A percentile compares a stretch with the other conserved stretches of the same genome.
Evolutionary conservation across 1,140 invertebrate genomes (phyloP).

Genomic region (Brachionus calyciflorus): DNA sequence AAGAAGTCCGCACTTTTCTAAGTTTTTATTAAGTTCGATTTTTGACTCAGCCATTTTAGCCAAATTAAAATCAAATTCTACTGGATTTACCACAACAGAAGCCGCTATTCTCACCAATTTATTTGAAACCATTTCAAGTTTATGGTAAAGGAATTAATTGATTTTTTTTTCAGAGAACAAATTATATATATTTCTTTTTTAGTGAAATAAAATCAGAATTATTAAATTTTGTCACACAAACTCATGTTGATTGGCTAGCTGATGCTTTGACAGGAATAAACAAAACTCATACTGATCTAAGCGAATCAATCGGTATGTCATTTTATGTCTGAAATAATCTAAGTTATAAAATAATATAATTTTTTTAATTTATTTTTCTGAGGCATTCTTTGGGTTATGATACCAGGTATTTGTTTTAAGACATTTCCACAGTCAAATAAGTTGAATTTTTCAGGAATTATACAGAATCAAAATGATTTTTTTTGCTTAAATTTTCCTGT

Average conservation of each 20-base stretch:
- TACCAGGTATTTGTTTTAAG: no score
- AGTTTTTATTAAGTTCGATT: not conserved
- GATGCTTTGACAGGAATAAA: constrained; percentile 5
- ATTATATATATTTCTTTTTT: not conserved
- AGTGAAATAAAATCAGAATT: constrained; percentile 16
- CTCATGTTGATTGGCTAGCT: constrained; percentile 23
- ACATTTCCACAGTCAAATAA: no score
- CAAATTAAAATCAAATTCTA: constrained; percentile 10
- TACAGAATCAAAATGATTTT: no score
- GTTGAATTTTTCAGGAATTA: no score
- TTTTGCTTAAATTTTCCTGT: no score
- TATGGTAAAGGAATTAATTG: constrained; percentile 2
- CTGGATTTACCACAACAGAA: not conserved
- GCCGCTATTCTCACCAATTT: constrained; percentile 24
- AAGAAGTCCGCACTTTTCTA: not conserved
- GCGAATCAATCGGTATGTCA: constrained; percentile 19
- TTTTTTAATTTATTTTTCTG: no score
- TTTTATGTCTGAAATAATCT: no score
- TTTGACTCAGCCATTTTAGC: not conserved
- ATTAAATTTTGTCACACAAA: constrained; percentile 14
- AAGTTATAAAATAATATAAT: no score
- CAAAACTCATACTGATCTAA: not conserved
- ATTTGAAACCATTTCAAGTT: constrained; percentile 30
- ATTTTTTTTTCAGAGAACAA: not conserved
- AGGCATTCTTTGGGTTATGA: no score